Percentiles rank a stretch among this genome's conserved stretches.
phyloP scores from a whole-genome alignment of 2,888 invertebrate species.

The Sepiola atlantica region DNA sequence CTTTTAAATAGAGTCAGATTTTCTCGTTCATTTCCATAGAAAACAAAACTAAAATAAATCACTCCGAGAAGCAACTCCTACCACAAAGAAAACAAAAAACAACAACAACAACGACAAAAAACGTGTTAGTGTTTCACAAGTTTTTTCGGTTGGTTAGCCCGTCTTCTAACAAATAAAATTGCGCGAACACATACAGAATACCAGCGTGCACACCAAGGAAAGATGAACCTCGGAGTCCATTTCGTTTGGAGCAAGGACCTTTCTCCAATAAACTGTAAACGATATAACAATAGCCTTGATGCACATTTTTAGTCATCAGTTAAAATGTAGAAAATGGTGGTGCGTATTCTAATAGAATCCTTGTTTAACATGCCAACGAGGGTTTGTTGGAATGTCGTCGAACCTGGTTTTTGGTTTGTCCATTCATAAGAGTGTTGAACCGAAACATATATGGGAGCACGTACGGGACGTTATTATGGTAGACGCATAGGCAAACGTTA shows the following conservation, averaged over 20 bases:
- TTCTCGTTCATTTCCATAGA: not conserved
- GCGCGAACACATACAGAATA: not conserved
- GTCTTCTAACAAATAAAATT: not conserved
- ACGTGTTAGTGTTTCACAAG: not conserved
- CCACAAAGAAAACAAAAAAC: not conserved
- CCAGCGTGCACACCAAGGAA: not conserved
- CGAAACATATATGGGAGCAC: not conserved
- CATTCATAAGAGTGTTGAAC: not conserved
- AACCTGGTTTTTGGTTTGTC: not conserved
- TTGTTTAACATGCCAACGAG: not conserved
- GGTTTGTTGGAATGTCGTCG: not conserved
- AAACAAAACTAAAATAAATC: not conserved
- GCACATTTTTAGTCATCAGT: not conserved
- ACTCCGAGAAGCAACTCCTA: not conserved
- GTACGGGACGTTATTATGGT: not conserved
- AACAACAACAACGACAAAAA: too few species aligned
- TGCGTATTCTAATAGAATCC: not conserved
- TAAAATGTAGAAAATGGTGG: not conserved
- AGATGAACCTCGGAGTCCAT: not conserved
- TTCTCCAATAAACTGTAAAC: not conserved
- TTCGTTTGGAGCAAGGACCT: not conserved
- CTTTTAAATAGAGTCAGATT: not conserved
- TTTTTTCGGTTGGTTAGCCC: not conserved
- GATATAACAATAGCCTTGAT: not conserved
- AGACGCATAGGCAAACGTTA: not conserved